Evolutionary conservation across 2,797 vertebrate genomes (phyloP).

Genomic region (Miichthys miiuy): DNA sequence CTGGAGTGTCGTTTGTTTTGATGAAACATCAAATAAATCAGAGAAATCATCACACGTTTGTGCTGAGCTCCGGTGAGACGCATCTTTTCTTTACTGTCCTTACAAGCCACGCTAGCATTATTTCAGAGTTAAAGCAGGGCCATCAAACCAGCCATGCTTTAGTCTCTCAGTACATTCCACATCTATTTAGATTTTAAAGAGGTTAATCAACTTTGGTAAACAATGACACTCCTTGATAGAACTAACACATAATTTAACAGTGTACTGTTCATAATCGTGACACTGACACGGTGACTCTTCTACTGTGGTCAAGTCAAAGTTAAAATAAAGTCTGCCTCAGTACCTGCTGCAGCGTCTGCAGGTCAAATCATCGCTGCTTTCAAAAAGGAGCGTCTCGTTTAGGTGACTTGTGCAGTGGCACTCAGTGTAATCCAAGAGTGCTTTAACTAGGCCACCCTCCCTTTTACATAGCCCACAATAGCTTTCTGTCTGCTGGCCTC

Average conservation of each 20-base stretch:
- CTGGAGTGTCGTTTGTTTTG: slow-evolving; percentile 47
- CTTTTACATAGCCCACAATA: slow-evolving; percentile 25
- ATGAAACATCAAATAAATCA: slow-evolving; percentile 49
- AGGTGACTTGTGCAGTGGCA: slow-evolving; percentile 17
- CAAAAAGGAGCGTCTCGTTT: slow-evolving; percentile 6
- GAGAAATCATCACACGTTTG: slow-evolving; percentile 25
- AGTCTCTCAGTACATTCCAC: background rate
- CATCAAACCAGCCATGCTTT: background rate
- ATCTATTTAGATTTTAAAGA: too few relatives aligned
- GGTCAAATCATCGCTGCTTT: background rate
- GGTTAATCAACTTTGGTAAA: background rate
- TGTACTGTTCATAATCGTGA: too few relatives aligned
- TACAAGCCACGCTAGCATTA: background rate
- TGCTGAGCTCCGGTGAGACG: slow-evolving; percentile 4
- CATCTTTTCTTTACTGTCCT: background rate
- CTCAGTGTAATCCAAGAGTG: slow-evolving; percentile 56
- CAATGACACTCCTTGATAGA: background rate
- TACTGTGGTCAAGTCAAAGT: too few relatives aligned
- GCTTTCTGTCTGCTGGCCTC: slow-evolving; percentile 11
- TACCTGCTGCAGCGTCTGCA: background rate
- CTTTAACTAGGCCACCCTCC: slow-evolving; percentile 56
- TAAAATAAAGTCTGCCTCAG: too few relatives aligned
- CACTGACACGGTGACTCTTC: too few relatives aligned
- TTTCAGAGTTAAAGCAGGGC: background rate
- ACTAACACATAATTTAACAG: background rate